Base-by-base conservation (phyloP, 2,888 invertebrate species). In the Punctoribates punctum region DNA sequence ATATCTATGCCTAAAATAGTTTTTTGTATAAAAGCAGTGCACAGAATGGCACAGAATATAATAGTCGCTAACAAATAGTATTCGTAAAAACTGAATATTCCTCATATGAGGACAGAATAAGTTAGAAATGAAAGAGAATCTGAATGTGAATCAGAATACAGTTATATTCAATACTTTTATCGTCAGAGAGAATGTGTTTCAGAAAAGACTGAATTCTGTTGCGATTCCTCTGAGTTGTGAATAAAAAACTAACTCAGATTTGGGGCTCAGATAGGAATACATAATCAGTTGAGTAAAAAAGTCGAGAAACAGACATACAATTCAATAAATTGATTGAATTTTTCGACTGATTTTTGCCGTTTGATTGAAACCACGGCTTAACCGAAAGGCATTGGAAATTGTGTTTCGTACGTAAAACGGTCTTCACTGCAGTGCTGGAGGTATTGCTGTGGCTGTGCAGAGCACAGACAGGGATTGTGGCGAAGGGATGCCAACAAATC, bases 111-210 rank as follows among this genome's bases (percentile, higher is more conserved):
- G 1, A n/a, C 15, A 67, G 20, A 67, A n/a, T 34, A 20, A 67
- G n/a, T 9, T 17, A 67, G 34, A 67, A 67, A 67, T 38, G 38
- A 67, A 67, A 67, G 17, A 27, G 29, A 60, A 60, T 60, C 60
- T 60, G 60, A 60, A 60, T 60, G 27, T 60, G 60, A 67, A 67
- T 67, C 67, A 67, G 38, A 67, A 67, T 34, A n/a, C n/a, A n/a
- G n/a, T n/a, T n/a, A 8, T 62, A 62, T 62, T 62, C 62, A 27
- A 17, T 62, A 29, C 29, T 62, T 11, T 23, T 29, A 27, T 9
- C 5, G 62, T 62, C 1, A 13, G 29, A 11, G 23, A 27, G 20
- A 60, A 25, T 60, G 9, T 60, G 17, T 60, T 25, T 25, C 8
- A 27, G 6, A 20, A 20, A 8, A 38, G 34, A 38, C 23, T 67